phyloP scores from a whole-genome alignment of 2,797 vertebrate species.

The Enteromius argenteus region DNA sequence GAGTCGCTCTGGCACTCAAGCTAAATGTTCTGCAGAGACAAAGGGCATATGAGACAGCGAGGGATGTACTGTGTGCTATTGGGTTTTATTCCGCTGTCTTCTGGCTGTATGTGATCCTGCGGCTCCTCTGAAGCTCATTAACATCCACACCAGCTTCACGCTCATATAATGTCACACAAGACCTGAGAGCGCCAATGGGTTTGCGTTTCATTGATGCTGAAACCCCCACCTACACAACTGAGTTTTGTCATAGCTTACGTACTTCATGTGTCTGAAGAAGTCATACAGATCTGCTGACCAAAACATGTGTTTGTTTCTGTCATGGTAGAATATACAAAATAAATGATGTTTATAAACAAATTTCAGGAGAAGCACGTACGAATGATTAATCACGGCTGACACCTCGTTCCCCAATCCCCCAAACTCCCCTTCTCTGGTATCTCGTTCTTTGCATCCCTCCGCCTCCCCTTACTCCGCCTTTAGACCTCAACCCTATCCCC shows the following conservation, averaged over 20 bases:
- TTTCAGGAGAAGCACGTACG: too few species aligned
- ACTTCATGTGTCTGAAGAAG: not conserved
- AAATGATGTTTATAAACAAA: too few species aligned
- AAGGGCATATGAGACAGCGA: not conserved
- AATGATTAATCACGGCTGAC: too few species aligned
- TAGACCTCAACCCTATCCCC: too few species aligned
- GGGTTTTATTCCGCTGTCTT: not conserved
- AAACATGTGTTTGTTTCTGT: too few species aligned
- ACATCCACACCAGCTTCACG: not conserved
- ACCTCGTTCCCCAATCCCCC: too few species aligned
- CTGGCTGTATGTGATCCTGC: not conserved
- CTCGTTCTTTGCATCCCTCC: too few species aligned
- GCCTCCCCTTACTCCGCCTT: too few species aligned
- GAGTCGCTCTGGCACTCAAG: not conserved
- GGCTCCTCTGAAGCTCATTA: slow-evolving; percentile 5
- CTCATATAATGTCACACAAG: not conserved
- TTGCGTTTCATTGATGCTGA: not conserved
- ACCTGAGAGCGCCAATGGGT: not conserved
- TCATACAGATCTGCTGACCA: not conserved
- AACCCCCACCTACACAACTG: not conserved
- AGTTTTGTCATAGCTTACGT: not conserved
- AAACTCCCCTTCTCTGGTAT: too few species aligned
- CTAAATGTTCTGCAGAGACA: not conserved
- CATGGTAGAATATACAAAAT: too few species aligned
- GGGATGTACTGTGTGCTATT: not conserved